phyloP scores from a whole-genome alignment of 2,113 vertebrate species.

The Syngnathus scovelli region DNA sequence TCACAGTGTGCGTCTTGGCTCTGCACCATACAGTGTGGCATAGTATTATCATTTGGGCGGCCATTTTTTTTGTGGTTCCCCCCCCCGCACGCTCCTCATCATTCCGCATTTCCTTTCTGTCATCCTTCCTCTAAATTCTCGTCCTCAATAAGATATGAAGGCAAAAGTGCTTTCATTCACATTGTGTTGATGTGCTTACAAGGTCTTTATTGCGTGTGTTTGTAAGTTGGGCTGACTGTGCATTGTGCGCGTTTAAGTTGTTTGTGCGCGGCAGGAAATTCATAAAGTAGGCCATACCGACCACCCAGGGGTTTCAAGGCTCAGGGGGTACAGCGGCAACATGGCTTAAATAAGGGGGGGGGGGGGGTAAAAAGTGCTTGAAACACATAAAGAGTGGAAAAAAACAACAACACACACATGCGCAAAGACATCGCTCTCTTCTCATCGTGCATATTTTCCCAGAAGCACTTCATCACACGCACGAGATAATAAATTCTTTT shows the following conservation, averaged over 20 bases:
- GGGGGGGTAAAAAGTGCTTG: slow-evolving; percentile 31
- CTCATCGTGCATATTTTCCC: slow-evolving; percentile 20
- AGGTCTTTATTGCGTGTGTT: slow-evolving; percentile 36
- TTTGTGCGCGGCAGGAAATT: slow-evolving; percentile 64
- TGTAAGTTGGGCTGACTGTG: slow-evolving; percentile 49
- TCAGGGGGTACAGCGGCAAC: slow-evolving; percentile 64
- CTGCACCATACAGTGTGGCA: slow-evolving; percentile 50
- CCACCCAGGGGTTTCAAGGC: slow-evolving; percentile 69
- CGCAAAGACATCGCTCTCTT: slow-evolving; percentile 15
- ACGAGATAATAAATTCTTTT: slow-evolving; percentile 43
- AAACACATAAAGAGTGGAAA: slow-evolving; percentile 31
- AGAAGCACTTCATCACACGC: slow-evolving; percentile 45
- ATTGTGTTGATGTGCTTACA: slow-evolving; percentile 39
- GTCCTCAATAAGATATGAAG: slow-evolving; percentile 31
- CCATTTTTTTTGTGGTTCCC: slow-evolving; percentile 9
- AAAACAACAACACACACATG: slow-evolving; percentile 31
- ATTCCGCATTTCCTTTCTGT: slow-evolving; percentile 25
- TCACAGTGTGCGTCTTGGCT: slow-evolving; percentile 57
- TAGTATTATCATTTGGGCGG: slow-evolving; percentile 49
- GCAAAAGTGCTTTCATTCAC: slow-evolving; percentile 39
- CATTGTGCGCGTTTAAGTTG: slow-evolving; percentile 57
- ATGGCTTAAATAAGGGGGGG: slow-evolving; percentile 54
- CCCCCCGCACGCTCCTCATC: slow-evolving; percentile 11
- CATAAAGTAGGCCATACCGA: slow-evolving; percentile 69
- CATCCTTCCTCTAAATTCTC: slow-evolving; percentile 20